Base-by-base conservation (phyloP, 2,113 vertebrate species). In the Orycteropus afer region DNA sequence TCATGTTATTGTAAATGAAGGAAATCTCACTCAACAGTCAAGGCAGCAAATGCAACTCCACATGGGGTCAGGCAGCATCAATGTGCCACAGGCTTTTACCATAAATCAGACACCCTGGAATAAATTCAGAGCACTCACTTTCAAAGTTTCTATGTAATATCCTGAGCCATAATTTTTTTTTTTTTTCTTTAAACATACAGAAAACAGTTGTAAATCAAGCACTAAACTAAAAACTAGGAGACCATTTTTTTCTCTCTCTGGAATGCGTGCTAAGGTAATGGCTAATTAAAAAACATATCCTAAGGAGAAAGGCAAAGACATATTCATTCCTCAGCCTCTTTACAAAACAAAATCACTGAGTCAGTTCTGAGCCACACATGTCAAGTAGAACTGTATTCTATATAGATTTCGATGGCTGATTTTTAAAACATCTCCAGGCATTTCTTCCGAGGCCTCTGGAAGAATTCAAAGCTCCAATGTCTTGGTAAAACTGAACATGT, bases 91-190 rank as follows among this genome's bases (percentile, higher is more conserved):
- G 81, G 84, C 4, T 17, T 95, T 96, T 84, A 96, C 86, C 97
- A 91, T 96, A 83, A 97, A 77, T 94, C 95, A 88, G 67, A 76
- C n/a, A 69, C 95, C 94, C 85, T 87, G 55, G 79, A 97, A 61
- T 23, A 51, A 95, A 91, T 71, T 40, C 73, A 42, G 83, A 97
- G 91, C 0, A 7, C 51, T 95, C 45, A 40, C 86, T 96, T 97
- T 81, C 71, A 93, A 92, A 95, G 42, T 61, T 80, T 84, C 49
- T 37, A 23, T 90, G 73, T 18, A 6, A 53, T 85, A 45, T 81
- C 22, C 37, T 8, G 0, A 63, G 40, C 51, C n/a, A 6, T 89
- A 22, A 15, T 67, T 67, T 67, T 57, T 55, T 40, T 34, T 73
- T 49, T 83, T 77, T 78, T 53, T 17, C 51, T 77, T 84, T 88